These are phyloP conservation scores for Plecturocebus donacophilus DNA, from an alignment of 2,113 vertebrate species.

Conservation along the genomic window DNA sequence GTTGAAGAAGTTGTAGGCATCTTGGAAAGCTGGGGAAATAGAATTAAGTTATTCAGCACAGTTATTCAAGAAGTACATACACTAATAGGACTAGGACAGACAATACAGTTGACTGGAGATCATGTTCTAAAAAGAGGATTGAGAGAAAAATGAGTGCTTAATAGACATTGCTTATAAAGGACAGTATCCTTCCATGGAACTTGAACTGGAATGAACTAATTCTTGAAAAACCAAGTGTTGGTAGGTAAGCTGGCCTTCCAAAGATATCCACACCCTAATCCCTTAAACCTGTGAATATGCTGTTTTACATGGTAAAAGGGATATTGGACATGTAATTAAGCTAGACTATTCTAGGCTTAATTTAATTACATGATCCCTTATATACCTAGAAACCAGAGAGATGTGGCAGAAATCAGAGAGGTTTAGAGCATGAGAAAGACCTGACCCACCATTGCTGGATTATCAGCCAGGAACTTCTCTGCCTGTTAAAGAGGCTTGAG, in stretches of 20 bases:
- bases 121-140: not conserved
- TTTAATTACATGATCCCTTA: not conserved
- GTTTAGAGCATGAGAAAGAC: not conserved
- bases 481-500: not conserved
- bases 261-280: not conserved
- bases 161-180: constrained; percentile 16
- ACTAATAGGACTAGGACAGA: not conserved
- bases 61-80: constrained; percentile 21
- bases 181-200: not conserved
- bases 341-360: not conserved
- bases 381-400: not conserved
- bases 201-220: constrained; percentile 23
- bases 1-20: constrained; percentile 75
- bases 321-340: not conserved
- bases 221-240: constrained; percentile 29
- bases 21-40: constrained; percentile 75
- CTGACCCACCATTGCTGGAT: not conserved
- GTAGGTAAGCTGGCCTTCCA: not conserved
- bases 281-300: not conserved
- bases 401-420: not conserved
- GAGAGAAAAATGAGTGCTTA: constrained; percentile 18
- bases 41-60: constrained; percentile 10
- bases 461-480: not conserved
- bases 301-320: not conserved
- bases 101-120: not conserved